phyloP scores from a whole-genome alignment of 2,797 vertebrate genomes.

The Scleropages formosus region DNA sequence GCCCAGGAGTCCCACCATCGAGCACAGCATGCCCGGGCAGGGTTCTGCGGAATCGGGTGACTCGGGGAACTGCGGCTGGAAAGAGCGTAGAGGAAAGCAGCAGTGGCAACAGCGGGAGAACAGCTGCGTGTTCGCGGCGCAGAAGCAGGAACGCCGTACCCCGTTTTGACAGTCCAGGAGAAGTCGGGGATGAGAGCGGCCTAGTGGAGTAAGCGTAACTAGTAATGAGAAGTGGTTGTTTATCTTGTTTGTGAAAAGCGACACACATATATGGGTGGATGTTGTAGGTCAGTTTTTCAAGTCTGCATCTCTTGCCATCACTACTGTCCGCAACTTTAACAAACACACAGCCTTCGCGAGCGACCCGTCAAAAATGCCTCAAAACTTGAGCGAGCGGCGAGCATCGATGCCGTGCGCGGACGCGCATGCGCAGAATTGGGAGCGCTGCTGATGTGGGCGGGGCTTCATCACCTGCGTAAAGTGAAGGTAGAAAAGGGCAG shows the following conservation, averaged over 20 bases:
- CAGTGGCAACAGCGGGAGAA: slow-evolving; percentile 76
- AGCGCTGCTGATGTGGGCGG: too few relatives aligned
- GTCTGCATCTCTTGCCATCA: too few relatives aligned
- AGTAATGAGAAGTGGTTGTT: too few relatives aligned
- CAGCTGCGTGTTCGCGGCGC: slow-evolving; percentile 77
- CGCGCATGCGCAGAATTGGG: neutral
- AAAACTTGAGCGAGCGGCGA: too few relatives aligned
- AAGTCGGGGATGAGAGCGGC: slow-evolving; percentile 46
- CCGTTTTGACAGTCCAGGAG: slow-evolving; percentile 54
- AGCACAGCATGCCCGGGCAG: slow-evolving; percentile 59
- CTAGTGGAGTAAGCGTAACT: slow-evolving; percentile 10
- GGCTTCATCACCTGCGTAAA: too few relatives aligned
- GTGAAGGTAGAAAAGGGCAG: neutral
- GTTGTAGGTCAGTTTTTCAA: too few relatives aligned
- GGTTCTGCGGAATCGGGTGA: slow-evolving; percentile 73
- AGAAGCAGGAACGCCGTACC: slow-evolving; percentile 71
- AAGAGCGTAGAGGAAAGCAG: slow-evolving; percentile 65
- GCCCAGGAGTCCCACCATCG: slow-evolving; percentile 57
- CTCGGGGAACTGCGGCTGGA: slow-evolving; percentile 72
- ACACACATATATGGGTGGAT: too few relatives aligned
- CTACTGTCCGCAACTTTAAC: too few relatives aligned
- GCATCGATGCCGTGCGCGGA: neutral
- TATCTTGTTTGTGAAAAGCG: too few relatives aligned
- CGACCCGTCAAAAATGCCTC: too few relatives aligned
- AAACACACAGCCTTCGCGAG: too few relatives aligned